These are phyloP conservation scores for Ylistrum balloti DNA, from an alignment of 1,140 invertebrate species.

Conservation along the genomic window DNA sequence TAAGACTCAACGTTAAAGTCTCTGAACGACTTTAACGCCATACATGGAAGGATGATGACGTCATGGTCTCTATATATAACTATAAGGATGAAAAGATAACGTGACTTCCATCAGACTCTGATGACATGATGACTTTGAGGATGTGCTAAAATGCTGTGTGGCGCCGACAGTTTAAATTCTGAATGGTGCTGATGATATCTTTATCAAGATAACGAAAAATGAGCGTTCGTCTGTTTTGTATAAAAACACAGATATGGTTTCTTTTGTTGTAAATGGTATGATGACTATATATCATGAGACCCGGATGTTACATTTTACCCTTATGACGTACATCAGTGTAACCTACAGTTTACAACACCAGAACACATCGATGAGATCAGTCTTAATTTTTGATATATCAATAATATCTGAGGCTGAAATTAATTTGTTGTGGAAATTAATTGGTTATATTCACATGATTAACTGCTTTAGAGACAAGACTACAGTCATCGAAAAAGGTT, in stretches of 20 bases:
- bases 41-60: slow-evolving; percentile 41
- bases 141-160: slow-evolving; percentile 50
- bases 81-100: slow-evolving; percentile 50
- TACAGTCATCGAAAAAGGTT: neutral
- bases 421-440: neutral
- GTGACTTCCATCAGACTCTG: slow-evolving; percentile 86
- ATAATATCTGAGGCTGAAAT: neutral
- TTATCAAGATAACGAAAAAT: neutral
- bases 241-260: neutral
- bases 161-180: slow-evolving; percentile 53
- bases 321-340: neutral
- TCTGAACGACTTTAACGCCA: neutral
- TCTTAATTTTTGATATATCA: neutral
- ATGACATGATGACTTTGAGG: slow-evolving; percentile 76
- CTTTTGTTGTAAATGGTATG: slow-evolving; percentile 41
- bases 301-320: neutral
- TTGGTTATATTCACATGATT: neutral
- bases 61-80: slow-evolving; percentile 19
- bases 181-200: slow-evolving; percentile 43
- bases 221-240: neutral
- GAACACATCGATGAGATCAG: neutral
- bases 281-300: neutral
- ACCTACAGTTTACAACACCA: neutral
- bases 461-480: neutral
- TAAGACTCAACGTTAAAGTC: neutral